Evolutionary conservation across 2,797 vertebrate species (phyloP).

Genomic region (Syngnathus rostellatus): DNA sequence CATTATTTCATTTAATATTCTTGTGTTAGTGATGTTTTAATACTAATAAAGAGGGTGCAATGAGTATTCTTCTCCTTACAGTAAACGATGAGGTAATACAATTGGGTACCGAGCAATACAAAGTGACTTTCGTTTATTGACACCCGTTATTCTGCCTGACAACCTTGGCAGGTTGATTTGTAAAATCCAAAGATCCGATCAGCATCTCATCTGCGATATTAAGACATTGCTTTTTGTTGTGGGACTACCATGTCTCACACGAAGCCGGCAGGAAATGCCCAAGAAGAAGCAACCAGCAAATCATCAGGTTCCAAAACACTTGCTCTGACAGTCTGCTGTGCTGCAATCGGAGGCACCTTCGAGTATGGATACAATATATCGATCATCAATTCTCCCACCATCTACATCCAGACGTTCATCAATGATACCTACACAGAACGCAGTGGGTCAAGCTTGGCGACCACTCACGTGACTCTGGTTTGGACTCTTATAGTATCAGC

Average conservation of each 20-base stretch:
- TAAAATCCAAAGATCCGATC: not conserved
- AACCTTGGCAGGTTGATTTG: not conserved
- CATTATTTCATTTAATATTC: no score
- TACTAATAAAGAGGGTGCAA: no score
- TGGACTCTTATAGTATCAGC: constrained; percentile 81
- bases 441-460: constrained; percentile 56
- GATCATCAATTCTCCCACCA: constrained; percentile 81
- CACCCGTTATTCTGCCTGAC: not conserved
- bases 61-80: not conserved
- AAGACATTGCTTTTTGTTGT: not conserved
- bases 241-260: constrained; percentile 11
- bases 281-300: constrained; percentile 15
- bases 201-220: not conserved
- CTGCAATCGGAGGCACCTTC: constrained; percentile 89
- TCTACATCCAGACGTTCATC: constrained; percentile 79
- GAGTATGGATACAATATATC: constrained; percentile 91
- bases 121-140: not conserved
- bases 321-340: constrained; percentile 71
- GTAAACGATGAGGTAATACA: not conserved
- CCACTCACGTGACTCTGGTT: constrained; percentile 60
- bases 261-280: constrained; percentile 8
- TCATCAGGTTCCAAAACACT: constrained; percentile 47
- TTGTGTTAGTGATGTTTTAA: not conserved
- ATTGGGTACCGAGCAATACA: not conserved
- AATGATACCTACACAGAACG: constrained; percentile 76